These are phyloP conservation scores for Drosophila meridiana DNA, from an alignment of 2,888 invertebrate genomes.

Conservation along the genomic window DNA sequence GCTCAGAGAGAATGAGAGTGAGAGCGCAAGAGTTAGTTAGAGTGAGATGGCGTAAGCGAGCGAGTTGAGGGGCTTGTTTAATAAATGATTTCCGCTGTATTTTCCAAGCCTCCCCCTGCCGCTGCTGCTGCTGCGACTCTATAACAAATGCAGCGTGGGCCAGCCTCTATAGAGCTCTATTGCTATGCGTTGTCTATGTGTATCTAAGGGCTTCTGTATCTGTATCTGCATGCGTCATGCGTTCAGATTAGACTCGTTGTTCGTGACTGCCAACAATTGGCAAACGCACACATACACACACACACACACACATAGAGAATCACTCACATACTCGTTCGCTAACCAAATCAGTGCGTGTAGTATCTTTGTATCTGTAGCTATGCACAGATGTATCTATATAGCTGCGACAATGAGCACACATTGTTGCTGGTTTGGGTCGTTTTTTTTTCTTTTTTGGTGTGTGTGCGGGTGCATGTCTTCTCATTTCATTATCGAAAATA, in stretches of 20 bases:
- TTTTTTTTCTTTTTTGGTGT: conserved; percentile 20
- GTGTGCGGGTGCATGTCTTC: conserved; percentile 74
- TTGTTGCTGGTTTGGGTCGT: conserved; percentile 51
- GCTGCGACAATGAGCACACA: conserved; percentile 68
- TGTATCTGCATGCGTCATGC: conserved; percentile 64
- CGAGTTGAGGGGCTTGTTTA: conserved; percentile 52
- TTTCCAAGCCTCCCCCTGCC: conserved; percentile 11
- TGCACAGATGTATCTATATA: conserved; percentile 28
- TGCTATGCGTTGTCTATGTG: conserved; percentile 21
- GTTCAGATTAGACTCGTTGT: conserved; percentile 69
- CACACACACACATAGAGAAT: conserved; percentile 1
- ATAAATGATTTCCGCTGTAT: conserved; percentile 75
- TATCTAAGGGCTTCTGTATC: conserved; percentile 30
- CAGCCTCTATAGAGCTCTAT: conserved; percentile 34
- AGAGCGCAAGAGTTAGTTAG: not conserved
- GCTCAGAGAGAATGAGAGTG: not conserved
- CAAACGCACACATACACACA: conserved; percentile 4
- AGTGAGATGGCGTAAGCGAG: not conserved
- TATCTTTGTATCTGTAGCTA: conserved; percentile 38
- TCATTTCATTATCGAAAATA: conserved; percentile 75
- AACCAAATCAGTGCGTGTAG: conserved; percentile 61
- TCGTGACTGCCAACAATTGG: conserved; percentile 73
- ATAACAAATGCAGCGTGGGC: conserved; percentile 59
- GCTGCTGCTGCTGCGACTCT: not conserved
- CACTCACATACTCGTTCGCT: conserved; percentile 4